Conservation (phyloP, 1,140 invertebrate genomes). For the Diachasmimorpha longicaudata region DNA sequence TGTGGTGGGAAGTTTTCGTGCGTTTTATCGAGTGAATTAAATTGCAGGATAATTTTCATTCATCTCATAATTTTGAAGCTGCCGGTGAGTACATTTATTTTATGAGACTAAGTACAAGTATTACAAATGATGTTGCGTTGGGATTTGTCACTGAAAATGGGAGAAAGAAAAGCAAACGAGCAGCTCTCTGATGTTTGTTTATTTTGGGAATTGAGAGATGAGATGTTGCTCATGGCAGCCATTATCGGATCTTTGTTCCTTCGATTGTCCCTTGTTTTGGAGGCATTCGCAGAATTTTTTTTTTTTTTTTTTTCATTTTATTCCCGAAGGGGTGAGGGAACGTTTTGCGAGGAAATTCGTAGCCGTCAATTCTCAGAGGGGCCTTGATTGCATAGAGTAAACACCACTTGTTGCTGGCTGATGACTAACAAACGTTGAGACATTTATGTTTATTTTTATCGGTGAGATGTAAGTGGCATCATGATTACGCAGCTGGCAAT, state of each 20-base stretch:
- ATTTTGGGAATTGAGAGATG: neutral
- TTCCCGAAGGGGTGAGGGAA: too few relatives aligned
- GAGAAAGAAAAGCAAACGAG: neutral
- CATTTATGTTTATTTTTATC: neutral
- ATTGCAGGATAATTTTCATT: neutral
- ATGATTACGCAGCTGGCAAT: neutral
- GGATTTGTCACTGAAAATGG: neutral
- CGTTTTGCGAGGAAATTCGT: neutral
- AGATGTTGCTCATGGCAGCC: neutral
- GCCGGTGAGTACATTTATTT: neutral
- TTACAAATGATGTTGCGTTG: neutral
- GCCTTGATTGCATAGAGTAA: neutral
- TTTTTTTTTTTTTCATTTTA: neutral
- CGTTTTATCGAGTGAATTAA: neutral
- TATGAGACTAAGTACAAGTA: neutral
- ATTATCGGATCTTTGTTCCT: neutral
- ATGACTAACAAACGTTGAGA: neutral
- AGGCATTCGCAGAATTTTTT: neutral
- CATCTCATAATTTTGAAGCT: neutral
- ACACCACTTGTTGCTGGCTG: neutral
- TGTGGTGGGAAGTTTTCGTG: neutral
- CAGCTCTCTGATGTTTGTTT: neutral
- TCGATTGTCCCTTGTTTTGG: neutral
- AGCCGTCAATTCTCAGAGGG: neutral
- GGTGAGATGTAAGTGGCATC: neutral